phyloP scores from a whole-genome alignment of 2,113 vertebrate genomes.

The Tiliqua scincoides region DNA sequence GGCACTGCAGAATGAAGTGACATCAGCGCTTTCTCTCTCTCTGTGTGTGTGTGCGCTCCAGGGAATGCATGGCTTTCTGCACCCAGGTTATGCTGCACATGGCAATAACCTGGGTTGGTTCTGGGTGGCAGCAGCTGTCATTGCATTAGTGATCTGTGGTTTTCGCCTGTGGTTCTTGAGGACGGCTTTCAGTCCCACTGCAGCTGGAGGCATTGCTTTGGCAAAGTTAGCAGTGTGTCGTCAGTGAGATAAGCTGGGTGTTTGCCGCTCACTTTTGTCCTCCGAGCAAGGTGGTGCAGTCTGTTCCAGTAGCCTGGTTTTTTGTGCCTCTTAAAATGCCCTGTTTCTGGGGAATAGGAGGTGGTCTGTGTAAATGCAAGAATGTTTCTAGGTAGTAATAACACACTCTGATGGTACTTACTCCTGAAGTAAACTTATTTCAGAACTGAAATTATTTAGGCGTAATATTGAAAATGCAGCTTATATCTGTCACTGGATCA shows the following conservation, averaged over 20 bases:
- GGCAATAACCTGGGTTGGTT: background rate
- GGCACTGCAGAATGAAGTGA: constrained; percentile 26
- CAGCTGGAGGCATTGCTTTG: background rate
- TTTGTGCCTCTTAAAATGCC: background rate
- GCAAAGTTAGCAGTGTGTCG: background rate
- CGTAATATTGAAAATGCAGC: background rate
- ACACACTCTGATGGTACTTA: background rate
- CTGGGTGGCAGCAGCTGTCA: background rate
- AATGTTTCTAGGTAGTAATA: background rate
- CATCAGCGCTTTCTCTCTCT: constrained; percentile 12
- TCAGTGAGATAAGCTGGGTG: background rate
- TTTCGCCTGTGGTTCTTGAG: background rate
- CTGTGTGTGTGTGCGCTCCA: background rate
- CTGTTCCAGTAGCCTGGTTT: background rate
- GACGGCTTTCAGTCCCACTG: no score
- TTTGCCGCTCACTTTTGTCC: background rate
- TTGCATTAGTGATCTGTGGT: background rate
- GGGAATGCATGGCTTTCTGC: background rate
- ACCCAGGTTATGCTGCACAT: background rate
- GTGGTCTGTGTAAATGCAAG: background rate
- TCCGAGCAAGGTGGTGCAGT: constrained; percentile 1
- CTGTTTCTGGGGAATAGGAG: background rate
- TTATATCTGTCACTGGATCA: background rate
- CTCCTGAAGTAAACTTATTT: background rate
- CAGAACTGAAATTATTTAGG: background rate